These are phyloP conservation scores for Peromyscus polionotus DNA, from an alignment of 2,113 vertebrate species.

Conservation along the genomic window DNA sequence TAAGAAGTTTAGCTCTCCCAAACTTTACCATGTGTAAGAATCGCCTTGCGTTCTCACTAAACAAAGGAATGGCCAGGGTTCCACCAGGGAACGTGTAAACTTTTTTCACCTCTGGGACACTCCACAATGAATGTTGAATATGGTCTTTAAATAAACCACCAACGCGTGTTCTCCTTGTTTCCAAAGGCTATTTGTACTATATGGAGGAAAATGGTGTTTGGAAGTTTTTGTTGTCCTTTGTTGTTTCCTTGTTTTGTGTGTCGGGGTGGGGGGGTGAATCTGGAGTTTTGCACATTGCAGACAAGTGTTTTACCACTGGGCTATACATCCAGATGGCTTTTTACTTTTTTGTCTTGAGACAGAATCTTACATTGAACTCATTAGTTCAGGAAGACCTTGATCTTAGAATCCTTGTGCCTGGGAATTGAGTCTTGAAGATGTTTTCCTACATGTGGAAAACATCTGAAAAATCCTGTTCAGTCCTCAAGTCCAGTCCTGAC, in stretches of 20 bases:
- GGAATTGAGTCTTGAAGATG: not conserved
- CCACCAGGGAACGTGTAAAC: not conserved
- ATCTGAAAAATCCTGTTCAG: not conserved
- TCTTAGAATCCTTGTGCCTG: not conserved
- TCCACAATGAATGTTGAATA: not conserved
- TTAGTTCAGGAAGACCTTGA: not conserved
- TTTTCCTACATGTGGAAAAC: not conserved
- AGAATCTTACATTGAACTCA: not conserved
- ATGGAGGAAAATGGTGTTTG: not conserved
- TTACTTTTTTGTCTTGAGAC: not conserved
- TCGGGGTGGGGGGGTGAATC: not conserved
- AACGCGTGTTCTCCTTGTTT: not conserved
- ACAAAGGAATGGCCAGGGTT: not conserved
- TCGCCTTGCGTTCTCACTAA: not conserved
- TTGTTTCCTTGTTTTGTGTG: not conserved
- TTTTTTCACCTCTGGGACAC: not conserved
- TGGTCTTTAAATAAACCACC: not conserved
- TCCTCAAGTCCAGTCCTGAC: not conserved
- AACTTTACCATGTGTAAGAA: slow-evolving; percentile 56
- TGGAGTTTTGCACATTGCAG: not conserved
- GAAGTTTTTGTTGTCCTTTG: not conserved
- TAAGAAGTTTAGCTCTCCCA: slow-evolving; percentile 69
- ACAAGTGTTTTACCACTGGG: not conserved
- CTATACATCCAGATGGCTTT: not conserved
- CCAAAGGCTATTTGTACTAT: not conserved